Evolutionary conservation across 2,113 vertebrate species (phyloP), one percentile per base, ranked within the genome.

Genomic region (Panthera uncia): DNA sequence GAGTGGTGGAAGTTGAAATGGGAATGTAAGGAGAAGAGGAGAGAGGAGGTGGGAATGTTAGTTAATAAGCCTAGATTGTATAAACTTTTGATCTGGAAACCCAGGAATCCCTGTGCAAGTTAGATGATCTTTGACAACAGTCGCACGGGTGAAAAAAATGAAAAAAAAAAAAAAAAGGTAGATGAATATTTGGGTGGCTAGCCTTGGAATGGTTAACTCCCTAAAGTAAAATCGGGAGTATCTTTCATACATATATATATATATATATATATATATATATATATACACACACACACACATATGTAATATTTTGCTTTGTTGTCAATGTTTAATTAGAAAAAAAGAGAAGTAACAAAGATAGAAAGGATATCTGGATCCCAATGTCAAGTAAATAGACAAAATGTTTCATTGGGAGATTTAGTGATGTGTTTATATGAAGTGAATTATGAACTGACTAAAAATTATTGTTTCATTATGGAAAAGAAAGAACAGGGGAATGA

Each of bases 21-120:
- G 45, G 19, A 65, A 50, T 48, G 25, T 33, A 9, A 31, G 36
- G 23, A 93, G 29, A n/a, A 41, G 19, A 66, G 80, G 36, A 65
- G 65, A 86, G 52, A 94, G 36, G 87, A 74, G 14, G 57, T 91
- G 48, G 29, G 25, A 23, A n/a, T 80, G 45, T 55, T 27, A 61
- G 45, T 55, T 27, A 61, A 78, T 81, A 86, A 82, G 52, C 33
- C 12, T 4, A 29, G 57, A 84, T 90, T 36, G 55, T 87, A 55
- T 76, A 86, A 97, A 96, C 92, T 97, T 97, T 98, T 82, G 61
- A 69, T 71, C 52, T 95, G 52, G 41, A 97, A 83, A 91, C 61
- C 3, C 63, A 50, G 73, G 21, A 66, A 84, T 89, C 38, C 48
- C 36, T 19, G 71, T 68, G 73, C 33, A 83, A 92, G 65, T 96